phyloP scores from a whole-genome alignment of 2,113 vertebrate species.

The Antechinus stuartii region DNA sequence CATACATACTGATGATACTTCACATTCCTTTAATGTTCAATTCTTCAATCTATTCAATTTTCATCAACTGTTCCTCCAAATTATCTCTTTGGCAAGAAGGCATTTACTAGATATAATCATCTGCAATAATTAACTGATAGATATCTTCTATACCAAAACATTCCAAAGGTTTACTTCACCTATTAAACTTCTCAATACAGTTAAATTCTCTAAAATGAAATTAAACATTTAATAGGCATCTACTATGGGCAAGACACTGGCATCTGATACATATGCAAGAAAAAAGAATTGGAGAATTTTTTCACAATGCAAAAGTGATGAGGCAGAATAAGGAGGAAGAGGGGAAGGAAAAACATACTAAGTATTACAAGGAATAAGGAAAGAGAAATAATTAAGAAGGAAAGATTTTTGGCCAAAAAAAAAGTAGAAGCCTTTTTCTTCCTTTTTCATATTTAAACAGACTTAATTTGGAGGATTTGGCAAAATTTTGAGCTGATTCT shows the following conservation, averaged over 20 bases:
- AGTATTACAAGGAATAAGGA: not conserved
- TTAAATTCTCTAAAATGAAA: not conserved
- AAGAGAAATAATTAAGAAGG: conserved; percentile 29
- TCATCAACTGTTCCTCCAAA: not conserved
- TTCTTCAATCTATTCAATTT: not conserved
- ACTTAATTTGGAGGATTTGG: conserved; percentile 46
- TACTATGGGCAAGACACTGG: not conserved
- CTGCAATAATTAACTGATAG: not conserved
- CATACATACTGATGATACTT: not conserved
- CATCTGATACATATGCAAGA: not conserved
- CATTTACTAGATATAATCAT: not conserved
- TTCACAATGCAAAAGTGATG: not conserved
- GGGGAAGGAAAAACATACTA: not conserved
- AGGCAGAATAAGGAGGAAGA: not conserved
- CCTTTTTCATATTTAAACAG: conserved; percentile 48
- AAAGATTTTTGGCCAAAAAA: conserved; percentile 49
- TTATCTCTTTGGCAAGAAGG: not conserved
- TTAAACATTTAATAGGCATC: not conserved
- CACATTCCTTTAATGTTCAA: not conserved
- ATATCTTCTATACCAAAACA: not conserved
- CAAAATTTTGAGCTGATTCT: conserved; percentile 58
- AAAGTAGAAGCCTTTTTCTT: not conserved
- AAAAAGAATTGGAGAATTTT: not conserved
- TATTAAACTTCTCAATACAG: not conserved
- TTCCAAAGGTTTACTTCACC: not conserved